Evolutionary conservation across 2,888 invertebrate species (phyloP).

Genomic region (Callyntrura sp.): DNA sequence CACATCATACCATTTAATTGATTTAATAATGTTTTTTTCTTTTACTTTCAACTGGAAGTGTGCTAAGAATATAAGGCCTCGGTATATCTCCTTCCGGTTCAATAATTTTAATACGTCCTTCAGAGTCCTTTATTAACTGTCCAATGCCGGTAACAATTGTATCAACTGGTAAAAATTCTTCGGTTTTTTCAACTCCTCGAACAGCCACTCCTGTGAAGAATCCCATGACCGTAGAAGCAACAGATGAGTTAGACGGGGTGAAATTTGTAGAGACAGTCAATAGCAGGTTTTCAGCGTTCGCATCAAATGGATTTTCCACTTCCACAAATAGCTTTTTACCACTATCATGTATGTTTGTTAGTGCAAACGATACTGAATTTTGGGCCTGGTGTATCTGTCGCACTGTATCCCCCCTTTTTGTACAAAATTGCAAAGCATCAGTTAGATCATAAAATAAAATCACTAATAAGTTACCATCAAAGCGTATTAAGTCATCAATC

Average conservation of each 20-base stretch:
- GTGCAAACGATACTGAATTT: conserved; percentile 82
- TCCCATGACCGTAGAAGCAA: conserved; percentile 82
- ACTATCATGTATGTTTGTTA: conserved; percentile 69
- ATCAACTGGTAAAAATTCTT: conserved; percentile 82
- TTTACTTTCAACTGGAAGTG: conserved; percentile 82
- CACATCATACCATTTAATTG: background rate
- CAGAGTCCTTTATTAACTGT: conserved; percentile 75
- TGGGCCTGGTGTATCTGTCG: conserved; percentile 79
- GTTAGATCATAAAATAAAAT: conserved; percentile 53
- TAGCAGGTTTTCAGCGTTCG: conserved; percentile 78
- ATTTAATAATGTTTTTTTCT: background rate
- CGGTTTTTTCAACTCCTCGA: conserved; percentile 82
- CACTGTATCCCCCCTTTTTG: conserved; percentile 82
- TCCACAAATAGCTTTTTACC: conserved; percentile 70
- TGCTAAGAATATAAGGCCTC: conserved; percentile 81
- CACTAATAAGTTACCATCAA: conserved; percentile 37
- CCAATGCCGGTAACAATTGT: conserved; percentile 83
- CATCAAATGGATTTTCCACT: conserved; percentile 82
- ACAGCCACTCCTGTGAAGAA: conserved; percentile 83
- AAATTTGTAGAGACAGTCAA: conserved; percentile 82
- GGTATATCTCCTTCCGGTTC: conserved; percentile 71
- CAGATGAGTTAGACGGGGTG: conserved; percentile 80
- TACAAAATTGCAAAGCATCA: conserved; percentile 64
- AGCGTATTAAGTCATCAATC: conserved; percentile 31
- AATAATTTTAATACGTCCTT: conserved; percentile 77